Evolutionary conservation across 1,140 invertebrate species (phyloP).

Genomic region (Epicauta chinensis): DNA sequence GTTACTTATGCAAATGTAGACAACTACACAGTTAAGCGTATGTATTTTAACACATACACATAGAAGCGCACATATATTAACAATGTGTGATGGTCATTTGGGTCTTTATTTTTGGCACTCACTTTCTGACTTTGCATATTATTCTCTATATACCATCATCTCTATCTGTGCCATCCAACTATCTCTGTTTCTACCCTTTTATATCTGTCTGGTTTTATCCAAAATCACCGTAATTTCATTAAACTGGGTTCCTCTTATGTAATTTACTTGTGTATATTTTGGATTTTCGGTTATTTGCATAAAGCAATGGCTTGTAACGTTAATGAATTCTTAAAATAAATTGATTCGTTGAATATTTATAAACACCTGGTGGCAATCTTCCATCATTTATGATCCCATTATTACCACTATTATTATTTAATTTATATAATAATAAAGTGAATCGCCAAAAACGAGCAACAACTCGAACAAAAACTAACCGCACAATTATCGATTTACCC

Average conservation of each 20-base stretch:
- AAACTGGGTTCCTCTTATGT: slow-evolving; percentile 12
- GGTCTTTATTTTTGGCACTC: slow-evolving; percentile 15
- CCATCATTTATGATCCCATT: no score
- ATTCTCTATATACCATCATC: no score
- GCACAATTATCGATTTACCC: no score
- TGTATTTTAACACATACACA: no score
- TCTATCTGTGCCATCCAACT: no score
- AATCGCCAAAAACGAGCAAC: no score
- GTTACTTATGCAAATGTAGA: slow-evolving; percentile 19
- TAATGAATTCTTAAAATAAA: slow-evolving; percentile 15
- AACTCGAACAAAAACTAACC: no score
- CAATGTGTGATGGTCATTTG: slow-evolving; percentile 2
- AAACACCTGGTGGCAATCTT: neutral
- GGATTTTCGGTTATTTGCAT: slow-evolving; percentile 17
- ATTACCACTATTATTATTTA: no score
- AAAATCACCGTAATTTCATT: slow-evolving; percentile 13
- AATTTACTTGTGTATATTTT: slow-evolving; percentile 19
- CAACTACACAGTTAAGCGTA: slow-evolving; percentile 11
- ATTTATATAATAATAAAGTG: no score
- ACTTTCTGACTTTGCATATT: no score
- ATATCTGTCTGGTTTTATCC: slow-evolving; percentile 7
- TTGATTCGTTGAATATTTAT: slow-evolving; percentile 13
- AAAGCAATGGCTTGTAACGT: slow-evolving; percentile 14
- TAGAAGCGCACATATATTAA: no score
- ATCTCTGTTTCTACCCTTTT: slow-evolving; percentile 6